Percentiles rank a stretch among this genome's conserved stretches.
Conservation (phyloP, 1,140 invertebrate genomes). For the Helicoverpa armigera region DNA sequence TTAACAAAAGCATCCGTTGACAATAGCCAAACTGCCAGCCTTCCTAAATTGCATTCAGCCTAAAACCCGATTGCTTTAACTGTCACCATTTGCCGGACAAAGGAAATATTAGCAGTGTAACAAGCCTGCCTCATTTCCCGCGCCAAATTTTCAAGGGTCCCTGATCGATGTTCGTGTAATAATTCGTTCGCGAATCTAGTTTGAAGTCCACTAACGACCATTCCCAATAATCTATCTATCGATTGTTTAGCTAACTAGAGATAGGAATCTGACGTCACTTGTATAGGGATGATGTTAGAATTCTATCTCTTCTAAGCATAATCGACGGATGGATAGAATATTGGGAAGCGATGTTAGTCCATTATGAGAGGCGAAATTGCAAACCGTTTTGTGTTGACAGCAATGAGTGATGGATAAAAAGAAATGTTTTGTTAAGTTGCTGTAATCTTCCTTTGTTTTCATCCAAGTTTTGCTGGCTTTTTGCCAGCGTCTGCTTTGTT, state of each 20-base stretch:
- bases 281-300: too few species aligned
- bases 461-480: conserved; percentile 1
- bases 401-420: conserved; percentile 25
- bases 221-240: too few species aligned
- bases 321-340: too few species aligned
- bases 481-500: conserved; percentile 24
- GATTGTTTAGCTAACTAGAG: too few species aligned
- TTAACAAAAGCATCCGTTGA: too few species aligned
- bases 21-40: not conserved
- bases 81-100: conserved; percentile 10
- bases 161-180: conserved; percentile 31
- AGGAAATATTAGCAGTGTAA: conserved; percentile 40
- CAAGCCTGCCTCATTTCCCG: conserved; percentile 22
- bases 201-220: not conserved
- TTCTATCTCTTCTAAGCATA: too few species aligned
- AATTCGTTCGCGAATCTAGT: conserved; percentile 41
- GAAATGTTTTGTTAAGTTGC: conserved; percentile 30
- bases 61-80: conserved; percentile 22
- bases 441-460: conserved; percentile 14
- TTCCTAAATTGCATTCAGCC: conserved; percentile 32
- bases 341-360: not conserved
- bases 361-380: conserved; percentile 13
- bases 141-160: conserved; percentile 15
- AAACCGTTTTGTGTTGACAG: conserved; percentile 32
- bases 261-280: too few species aligned